Conservation (phyloP, 2,113 vertebrate species). For the Phrynosoma blainvillii region DNA sequence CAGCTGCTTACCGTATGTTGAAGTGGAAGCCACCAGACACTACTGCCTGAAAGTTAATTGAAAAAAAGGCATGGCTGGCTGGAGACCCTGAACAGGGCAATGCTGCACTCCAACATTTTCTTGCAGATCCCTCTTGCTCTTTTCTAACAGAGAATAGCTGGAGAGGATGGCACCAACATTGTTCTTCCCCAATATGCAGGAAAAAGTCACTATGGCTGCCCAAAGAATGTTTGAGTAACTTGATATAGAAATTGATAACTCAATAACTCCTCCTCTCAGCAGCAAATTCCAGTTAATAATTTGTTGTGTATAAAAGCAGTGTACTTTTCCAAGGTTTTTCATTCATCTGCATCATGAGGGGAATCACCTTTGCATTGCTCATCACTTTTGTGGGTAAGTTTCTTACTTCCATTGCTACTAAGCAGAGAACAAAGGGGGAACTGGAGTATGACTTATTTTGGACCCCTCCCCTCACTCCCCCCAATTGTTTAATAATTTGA, state of each 20-base stretch:
- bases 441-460: background rate
- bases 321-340: background rate
- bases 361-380: conserved; percentile 74
- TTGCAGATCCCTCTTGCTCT: background rate
- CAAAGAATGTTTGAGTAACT: conserved; percentile 25
- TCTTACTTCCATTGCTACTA: background rate
- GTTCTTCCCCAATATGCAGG: background rate
- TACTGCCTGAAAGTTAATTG: background rate
- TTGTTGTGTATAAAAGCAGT: conserved; percentile 68
- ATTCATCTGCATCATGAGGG: conserved; percentile 79
- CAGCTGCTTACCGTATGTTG: too few relatives aligned
- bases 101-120: background rate
- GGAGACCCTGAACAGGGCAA: background rate
- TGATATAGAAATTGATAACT: conserved; percentile 67
- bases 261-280: conserved; percentile 51
- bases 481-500: background rate
- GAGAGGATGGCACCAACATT: background rate
- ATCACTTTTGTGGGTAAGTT: conserved; percentile 60
- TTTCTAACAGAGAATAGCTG: too few relatives aligned
- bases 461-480: background rate
- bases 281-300: conserved; percentile 40
- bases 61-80: background rate
- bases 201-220: background rate
- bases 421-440: background rate
- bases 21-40: too few relatives aligned